A percentile compares a stretch with the other conserved stretches of the same genome.
Conservation (phyloP, 2,888 invertebrate genomes). For the Sisyra terminalis region DNA sequence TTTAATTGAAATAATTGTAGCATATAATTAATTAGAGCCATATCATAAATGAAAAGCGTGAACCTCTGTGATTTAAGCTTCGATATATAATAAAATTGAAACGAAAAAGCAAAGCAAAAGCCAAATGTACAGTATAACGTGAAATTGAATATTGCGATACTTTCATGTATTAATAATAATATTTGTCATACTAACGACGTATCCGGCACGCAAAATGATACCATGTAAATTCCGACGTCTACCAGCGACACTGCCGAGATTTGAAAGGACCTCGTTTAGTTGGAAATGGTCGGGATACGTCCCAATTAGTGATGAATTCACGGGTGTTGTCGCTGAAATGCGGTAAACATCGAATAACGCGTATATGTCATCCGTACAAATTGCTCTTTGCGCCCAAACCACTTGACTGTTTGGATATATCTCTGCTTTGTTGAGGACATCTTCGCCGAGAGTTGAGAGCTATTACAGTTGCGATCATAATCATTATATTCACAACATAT, state of each 20-base stretch:
- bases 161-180: constrained; percentile 5
- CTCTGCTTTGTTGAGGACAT: not conserved
- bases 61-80: too few species aligned
- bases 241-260: not conserved
- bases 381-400: constrained; percentile 1
- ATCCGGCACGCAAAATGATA: constrained; percentile 3
- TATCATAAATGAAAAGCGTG: too few species aligned
- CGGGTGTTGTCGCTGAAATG: not conserved
- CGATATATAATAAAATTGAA: too few species aligned
- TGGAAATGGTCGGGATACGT: not conserved
- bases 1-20: too few species aligned
- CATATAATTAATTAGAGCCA: too few species aligned
- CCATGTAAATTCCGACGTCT: not conserved
- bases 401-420: constrained; percentile 8
- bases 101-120: too few species aligned
- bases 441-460: constrained; percentile 3
- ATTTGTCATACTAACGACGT: constrained; percentile 1
- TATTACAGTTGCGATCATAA: not conserved
- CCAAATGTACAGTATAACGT: too few species aligned
- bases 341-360: constrained; percentile 4
- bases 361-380: not conserved
- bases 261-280: not conserved
- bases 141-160: not conserved
- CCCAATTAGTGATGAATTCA: not conserved
- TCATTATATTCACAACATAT: too few species aligned